A percentile compares a stretch with the other conserved stretches of the same genome.
Conservation (phyloP, 2,888 invertebrate genomes). For the Euzetes globulus region DNA sequence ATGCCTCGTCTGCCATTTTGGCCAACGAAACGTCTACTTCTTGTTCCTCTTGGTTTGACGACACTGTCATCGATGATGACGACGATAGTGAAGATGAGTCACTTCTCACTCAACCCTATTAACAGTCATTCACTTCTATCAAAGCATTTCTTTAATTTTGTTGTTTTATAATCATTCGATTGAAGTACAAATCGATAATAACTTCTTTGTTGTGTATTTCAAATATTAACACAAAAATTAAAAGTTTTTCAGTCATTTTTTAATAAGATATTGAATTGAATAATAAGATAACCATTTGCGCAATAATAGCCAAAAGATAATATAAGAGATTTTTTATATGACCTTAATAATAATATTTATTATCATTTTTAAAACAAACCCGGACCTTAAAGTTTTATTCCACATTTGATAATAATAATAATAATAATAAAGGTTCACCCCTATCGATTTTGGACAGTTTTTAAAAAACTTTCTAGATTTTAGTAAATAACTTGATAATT, state of each 20-base stretch:
- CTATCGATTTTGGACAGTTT: no score
- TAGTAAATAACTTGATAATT: no score
- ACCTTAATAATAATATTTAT: no score
- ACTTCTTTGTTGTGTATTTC: neutral
- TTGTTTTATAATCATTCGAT: neutral
- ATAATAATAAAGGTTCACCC: no score
- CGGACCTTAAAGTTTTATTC: no score
- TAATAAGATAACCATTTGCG: no score
- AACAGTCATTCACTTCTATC: neutral
- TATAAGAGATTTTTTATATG: no score
- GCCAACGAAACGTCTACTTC: conserved; percentile 38
- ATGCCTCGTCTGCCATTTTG: conserved; percentile 37
- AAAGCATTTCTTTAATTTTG: neutral
- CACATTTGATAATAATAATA: no score
- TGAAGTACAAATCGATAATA: neutral
- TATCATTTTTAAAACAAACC: no score
- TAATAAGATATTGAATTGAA: neutral
- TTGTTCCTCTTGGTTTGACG: conserved; percentile 38
- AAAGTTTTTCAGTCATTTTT: neutral
- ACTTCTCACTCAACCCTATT: conserved; percentile 25
- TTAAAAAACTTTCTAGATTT: no score
- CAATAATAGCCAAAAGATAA: no score
- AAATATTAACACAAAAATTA: neutral
- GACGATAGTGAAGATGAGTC: conserved; percentile 32
- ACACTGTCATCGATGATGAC: conserved; percentile 37